Evolutionary conservation across 2,888 invertebrate genomes (phyloP), one percentile per base, ranked within the genome.

Genomic region (Molorchus minor): DNA sequence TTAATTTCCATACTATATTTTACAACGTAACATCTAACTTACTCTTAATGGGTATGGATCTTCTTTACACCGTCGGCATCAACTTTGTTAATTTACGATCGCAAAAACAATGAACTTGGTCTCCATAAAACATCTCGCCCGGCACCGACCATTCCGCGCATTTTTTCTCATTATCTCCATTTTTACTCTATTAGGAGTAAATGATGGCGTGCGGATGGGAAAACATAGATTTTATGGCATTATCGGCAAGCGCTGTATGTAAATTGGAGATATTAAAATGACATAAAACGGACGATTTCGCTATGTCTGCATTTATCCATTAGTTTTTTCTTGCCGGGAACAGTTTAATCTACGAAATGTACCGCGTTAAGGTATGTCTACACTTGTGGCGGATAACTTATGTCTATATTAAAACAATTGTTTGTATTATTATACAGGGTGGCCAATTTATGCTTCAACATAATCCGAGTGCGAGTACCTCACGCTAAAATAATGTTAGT

Each of bases 161-260:
- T 45, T 29, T 45, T 45, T 45, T 45, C 45, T 45, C 45, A 45
- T 45, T 45, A 45, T 30, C 30, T 45, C 45, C 16, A 45, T 45
- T 45, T 43, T 45, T 45, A 45, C 45, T 30, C 45, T 17, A 45
- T 45, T 45, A 45, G 45, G 45, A 45, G 15, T 45, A 45, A 45
- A 30, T 45, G 45, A 45, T 45, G 29, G 45, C 45, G 29, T 45
- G 45, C 45, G 30, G 45, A 45, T 45, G 45, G 30, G 45, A 43
- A 43, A 43, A 43, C 43, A 25, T 25, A 30, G 25, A 30, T 45
- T 45, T 45, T 30, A 45, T 45, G 45, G 45, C 45, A 30, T 30
- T 45, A 45, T 45, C 45, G 45, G 16, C 16, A 16, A 30, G 25
- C 45, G 25, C 45, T 25, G 25, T 45, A 45, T 45, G 45, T 45